Evolutionary conservation across 2,888 invertebrate genomes (phyloP).

Genomic region (Athripsodes cinereus): DNA sequence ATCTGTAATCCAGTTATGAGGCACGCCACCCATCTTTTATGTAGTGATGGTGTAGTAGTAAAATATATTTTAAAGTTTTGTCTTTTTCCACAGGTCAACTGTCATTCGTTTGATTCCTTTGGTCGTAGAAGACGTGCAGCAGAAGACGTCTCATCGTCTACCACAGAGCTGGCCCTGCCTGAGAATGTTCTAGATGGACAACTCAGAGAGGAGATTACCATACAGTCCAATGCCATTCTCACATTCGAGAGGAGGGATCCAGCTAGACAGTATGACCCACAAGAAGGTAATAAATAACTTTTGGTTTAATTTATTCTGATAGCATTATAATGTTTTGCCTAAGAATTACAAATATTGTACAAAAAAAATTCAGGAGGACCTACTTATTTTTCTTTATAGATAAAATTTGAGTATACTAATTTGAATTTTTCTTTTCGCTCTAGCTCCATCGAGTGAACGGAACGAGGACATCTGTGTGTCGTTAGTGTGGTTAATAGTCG

Average conservation of each 20-base stretch:
- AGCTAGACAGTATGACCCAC: constrained; percentile 66
- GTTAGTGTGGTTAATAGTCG: constrained; percentile 87
- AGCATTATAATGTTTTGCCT: constrained; percentile 11
- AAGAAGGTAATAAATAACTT: constrained; percentile 55
- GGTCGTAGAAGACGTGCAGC: constrained; percentile 71
- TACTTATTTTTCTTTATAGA: neutral
- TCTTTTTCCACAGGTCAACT: constrained; percentile 68
- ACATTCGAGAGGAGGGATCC: constrained; percentile 83
- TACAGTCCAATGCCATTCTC: constrained; percentile 85
- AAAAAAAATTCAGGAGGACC: neutral
- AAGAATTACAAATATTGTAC: neutral
- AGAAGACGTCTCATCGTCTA: constrained; percentile 33
- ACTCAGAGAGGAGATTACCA: constrained; percentile 87
- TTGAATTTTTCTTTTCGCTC: neutral
- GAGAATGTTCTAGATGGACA: constrained; percentile 65
- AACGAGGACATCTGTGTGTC: constrained; percentile 81
- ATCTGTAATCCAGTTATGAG: too few relatives aligned
- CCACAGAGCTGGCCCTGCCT: constrained; percentile 53
- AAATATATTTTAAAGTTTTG: too few relatives aligned
- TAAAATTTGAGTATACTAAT: neutral
- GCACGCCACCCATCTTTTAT: too few relatives aligned
- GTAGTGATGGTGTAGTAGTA: too few relatives aligned
- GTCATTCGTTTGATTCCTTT: constrained; percentile 84
- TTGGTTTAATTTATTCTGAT: neutral
- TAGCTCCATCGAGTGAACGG: constrained; percentile 28